A percentile compares a stretch with the other conserved stretches of the same genome.
These are phyloP conservation scores for Drosophila willistoni DNA, from an alignment of 1,140 invertebrate genomes.

Conservation along the genomic window DNA sequence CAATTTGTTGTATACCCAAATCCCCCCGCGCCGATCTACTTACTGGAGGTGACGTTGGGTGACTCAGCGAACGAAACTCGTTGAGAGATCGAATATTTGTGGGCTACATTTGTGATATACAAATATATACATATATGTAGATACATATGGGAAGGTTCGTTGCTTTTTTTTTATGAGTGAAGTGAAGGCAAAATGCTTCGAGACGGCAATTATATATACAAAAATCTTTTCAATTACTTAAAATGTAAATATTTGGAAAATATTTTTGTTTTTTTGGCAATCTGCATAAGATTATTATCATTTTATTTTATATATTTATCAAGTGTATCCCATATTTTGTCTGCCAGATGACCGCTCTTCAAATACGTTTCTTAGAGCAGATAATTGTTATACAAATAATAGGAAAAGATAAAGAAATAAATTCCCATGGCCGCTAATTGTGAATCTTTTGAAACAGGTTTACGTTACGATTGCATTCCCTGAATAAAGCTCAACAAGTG, in stretches of 20 bases:
- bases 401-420: too few relatives aligned
- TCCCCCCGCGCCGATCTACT: neutral
- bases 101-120: neutral
- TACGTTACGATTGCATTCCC: too few relatives aligned
- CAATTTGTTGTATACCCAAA: neutral
- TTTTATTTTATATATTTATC: constrained; percentile 4
- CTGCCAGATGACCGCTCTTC: neutral
- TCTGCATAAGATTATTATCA: constrained; percentile 6
- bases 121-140: too few relatives aligned
- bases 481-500: too few relatives aligned
- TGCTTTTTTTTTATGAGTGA: neutral
- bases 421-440: too few relatives aligned
- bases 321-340: neutral
- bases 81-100: constrained; percentile 1
- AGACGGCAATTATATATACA: constrained; percentile 6
- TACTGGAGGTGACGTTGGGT: neutral
- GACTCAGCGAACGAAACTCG: constrained; percentile 7
- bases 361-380: neutral
- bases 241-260: constrained; percentile 2
- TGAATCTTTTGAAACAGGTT: too few relatives aligned
- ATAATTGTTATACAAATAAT: too few relatives aligned
- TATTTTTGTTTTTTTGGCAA: neutral
- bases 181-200: constrained; percentile 1
- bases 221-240: constrained; percentile 5
- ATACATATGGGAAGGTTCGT: neutral